Evolutionary conservation across 2,797 vertebrate genomes (phyloP).

Genomic region (Lophotriccus pileatus): DNA sequence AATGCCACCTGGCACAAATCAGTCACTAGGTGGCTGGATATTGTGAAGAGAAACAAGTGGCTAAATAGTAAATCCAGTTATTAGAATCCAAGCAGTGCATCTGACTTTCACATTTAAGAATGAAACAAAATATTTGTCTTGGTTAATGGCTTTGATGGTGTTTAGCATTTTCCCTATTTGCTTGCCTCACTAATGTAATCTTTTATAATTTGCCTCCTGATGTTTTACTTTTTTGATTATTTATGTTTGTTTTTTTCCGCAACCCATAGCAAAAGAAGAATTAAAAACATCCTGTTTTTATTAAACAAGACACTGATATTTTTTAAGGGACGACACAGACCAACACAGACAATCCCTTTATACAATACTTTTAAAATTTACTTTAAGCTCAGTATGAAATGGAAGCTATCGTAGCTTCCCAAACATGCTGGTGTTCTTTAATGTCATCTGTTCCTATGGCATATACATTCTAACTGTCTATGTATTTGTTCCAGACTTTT

Average conservation of each 20-base stretch:
- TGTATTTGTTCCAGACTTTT: background rate
- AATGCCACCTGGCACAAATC: conserved; percentile 63
- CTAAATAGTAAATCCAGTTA: conserved; percentile 56
- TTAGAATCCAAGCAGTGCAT: conserved; percentile 32
- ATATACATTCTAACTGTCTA: background rate
- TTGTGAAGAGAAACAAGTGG: conserved; percentile 44
- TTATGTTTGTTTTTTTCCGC: background rate
- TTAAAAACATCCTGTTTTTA: background rate
- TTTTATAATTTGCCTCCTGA: background rate
- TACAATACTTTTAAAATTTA: background rate
- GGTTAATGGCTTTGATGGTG: background rate
- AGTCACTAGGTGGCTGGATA: conserved; percentile 52
- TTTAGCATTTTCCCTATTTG: background rate
- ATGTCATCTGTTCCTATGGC: background rate
- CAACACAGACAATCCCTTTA: background rate
- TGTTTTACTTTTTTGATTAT: background rate
- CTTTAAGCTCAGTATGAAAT: background rate
- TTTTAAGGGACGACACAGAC: background rate
- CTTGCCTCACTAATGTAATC: background rate
- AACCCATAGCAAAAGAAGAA: background rate
- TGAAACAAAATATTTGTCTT: conserved; percentile 47
- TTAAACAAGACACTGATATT: background rate
- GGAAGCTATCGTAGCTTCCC: background rate
- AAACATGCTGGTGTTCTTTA: background rate
- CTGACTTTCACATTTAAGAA: background rate